Evolutionary conservation across 2,888 invertebrate species (phyloP), one percentile per base, ranked within the genome.

Genomic region (Lycaena phlaeas): DNA sequence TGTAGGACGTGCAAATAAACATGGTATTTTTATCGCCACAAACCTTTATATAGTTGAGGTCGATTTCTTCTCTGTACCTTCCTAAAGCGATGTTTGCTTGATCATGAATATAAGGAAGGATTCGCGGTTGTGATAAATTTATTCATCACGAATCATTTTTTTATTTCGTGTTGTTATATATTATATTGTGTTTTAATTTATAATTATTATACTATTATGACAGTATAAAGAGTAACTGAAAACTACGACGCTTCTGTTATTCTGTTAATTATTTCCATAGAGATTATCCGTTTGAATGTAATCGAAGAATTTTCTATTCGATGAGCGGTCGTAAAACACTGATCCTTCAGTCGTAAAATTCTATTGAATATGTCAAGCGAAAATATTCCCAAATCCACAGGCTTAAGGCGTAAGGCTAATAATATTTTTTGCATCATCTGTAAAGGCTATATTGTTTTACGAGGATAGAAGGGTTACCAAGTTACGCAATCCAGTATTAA

Each of bases 1-100:
- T 78, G 79, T 82, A 78, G 81, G 81, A 82, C 82, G 79, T 79
- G 82, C 76, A 79, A 82, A 82, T 84, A 84, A 84, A 84, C 81
- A 81, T 74, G 66, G 76, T 79, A 84, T 84, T 82, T 84, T 84
- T 84, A 84, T 81, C 71, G 73, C 62, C 63, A 61, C 79, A 78
- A 82, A 82, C 84, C 82, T 84, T 82, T 82, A 82, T 82, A 81
- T 81, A 81, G 82, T 81, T 74, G 79, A 74, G 78, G 79, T 79
- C 76, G 82, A 81, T 84, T 81, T 82, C 75, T 73, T 68, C 78
- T 77, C 72, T 81, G 82, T 82, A 81, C 81, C 78, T 75, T 58
- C 67, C 61, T 68, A 60, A 70, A 70, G 76, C 73, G 75, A 74
- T 77, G 72, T 81, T 77, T 81, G 75, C 76, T 82, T 82, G 81